These are phyloP conservation scores for Dendrolimus punctatus DNA, from an alignment of 1,140 invertebrate species.

Conservation along the genomic window DNA sequence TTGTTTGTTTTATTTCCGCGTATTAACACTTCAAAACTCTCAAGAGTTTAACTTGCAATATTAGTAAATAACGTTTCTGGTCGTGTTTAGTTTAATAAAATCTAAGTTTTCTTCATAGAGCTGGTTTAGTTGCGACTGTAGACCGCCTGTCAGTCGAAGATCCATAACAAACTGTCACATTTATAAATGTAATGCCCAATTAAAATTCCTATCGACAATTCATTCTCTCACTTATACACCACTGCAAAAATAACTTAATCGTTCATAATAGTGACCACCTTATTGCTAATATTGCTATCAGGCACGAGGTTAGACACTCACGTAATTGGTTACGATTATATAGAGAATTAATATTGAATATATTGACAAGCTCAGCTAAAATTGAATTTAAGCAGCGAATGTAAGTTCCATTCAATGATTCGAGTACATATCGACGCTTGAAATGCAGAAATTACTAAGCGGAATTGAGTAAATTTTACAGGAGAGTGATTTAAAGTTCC, in stretches of 20 bases:
- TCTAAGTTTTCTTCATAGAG: too few relatives aligned
- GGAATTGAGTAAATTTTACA: too few relatives aligned
- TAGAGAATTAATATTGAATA: slow-evolving; percentile 59
- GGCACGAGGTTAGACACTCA: slow-evolving; percentile 45
- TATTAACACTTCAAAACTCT: too few relatives aligned
- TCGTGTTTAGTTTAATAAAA: too few relatives aligned
- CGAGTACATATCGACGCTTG: slow-evolving; percentile 40
- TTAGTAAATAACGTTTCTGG: too few relatives aligned
- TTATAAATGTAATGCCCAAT: slow-evolving; percentile 32
- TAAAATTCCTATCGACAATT: slow-evolving; percentile 30
- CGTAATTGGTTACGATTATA: slow-evolving; percentile 65
- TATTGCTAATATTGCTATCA: slow-evolving; percentile 27
- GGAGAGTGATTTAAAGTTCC: too few relatives aligned
- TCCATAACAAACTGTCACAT: slow-evolving; percentile 23
- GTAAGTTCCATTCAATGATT: slow-evolving; percentile 26
- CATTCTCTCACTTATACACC: slow-evolving; percentile 41
- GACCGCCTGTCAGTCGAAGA: too few relatives aligned
- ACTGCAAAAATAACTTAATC: slow-evolving; percentile 48
- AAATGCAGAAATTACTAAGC: slow-evolving; percentile 18
- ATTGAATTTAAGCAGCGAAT: slow-evolving; percentile 32
- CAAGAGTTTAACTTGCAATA: too few relatives aligned
- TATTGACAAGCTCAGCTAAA: slow-evolving; percentile 45
- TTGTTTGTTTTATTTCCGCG: too few relatives aligned
- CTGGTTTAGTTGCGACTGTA: too few relatives aligned
- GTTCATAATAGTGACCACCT: slow-evolving; percentile 22